A percentile compares a stretch with the other conserved stretches of the same genome.
Evolutionary conservation across 1,140 invertebrate species (phyloP).

Genomic region (Euura lappo): DNA sequence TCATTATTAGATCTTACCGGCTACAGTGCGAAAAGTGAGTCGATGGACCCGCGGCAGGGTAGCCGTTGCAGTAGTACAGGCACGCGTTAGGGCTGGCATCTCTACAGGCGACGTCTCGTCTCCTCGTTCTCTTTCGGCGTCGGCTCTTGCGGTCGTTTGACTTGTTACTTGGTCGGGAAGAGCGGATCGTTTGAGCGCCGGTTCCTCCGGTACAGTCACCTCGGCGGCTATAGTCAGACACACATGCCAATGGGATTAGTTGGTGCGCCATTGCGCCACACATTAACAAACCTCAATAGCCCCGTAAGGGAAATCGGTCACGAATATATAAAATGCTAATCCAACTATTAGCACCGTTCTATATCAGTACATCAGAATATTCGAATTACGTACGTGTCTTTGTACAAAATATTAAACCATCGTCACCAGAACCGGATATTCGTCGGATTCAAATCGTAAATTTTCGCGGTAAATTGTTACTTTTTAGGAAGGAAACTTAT

Average conservation of each 20-base stretch:
- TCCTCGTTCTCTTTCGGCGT: background rate
- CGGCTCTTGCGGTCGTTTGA: background rate
- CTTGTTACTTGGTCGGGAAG: background rate
- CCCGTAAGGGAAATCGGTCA: too few relatives aligned
- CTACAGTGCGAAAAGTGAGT: background rate
- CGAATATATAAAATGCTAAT: too few relatives aligned
- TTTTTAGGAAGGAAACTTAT: too few relatives aligned
- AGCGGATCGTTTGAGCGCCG: background rate
- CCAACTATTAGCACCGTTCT: too few relatives aligned
- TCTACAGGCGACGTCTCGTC: background rate
- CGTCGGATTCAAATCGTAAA: too few relatives aligned
- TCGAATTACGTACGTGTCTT: too few relatives aligned
- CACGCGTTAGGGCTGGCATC: background rate
- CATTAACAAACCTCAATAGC: background rate
- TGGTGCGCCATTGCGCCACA: background rate
- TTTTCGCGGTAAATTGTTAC: too few relatives aligned
- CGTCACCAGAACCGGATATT: too few relatives aligned
- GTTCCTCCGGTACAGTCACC: slow-evolving; percentile 6
- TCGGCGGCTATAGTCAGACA: background rate
- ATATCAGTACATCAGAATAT: too few relatives aligned
- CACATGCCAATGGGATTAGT: background rate
- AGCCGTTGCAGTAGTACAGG: background rate
- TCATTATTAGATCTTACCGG: background rate
- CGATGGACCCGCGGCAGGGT: slow-evolving; percentile 2
- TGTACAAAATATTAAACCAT: too few relatives aligned